Percentiles rank a stretch among this genome's conserved stretches.
These are phyloP conservation scores for Ichneumoninae sp. DNA, from an alignment of 2,888 invertebrate genomes.

Conservation along the genomic window DNA sequence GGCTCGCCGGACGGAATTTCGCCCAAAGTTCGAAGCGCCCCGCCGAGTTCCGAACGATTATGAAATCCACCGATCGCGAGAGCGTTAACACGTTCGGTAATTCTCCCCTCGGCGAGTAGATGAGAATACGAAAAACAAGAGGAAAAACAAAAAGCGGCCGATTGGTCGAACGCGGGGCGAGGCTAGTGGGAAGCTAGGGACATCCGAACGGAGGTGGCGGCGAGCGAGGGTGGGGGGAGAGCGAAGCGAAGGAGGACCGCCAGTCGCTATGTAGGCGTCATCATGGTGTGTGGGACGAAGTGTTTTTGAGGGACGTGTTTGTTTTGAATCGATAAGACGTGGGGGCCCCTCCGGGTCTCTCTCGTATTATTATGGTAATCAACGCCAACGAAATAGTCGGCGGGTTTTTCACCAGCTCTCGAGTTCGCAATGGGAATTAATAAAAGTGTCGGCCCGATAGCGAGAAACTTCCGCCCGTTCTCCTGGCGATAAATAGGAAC, in stretches of 20 bases:
- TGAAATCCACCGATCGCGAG: background rate
- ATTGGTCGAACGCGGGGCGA: slow-evolving; percentile 44
- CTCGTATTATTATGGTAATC: slow-evolving; percentile 71
- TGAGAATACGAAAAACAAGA: background rate
- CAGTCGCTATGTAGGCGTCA: slow-evolving; percentile 74
- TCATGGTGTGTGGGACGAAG: slow-evolving; percentile 72
- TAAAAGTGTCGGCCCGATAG: background rate
- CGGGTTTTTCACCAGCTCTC: background rate
- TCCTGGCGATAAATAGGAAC: slow-evolving; percentile 45
- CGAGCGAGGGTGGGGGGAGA: background rate
- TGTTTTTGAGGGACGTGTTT: slow-evolving; percentile 73
- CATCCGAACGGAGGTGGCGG: slow-evolving; percentile 4
- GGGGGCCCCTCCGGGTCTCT: slow-evolving; percentile 48
- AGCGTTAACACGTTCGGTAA: slow-evolving; percentile 7
- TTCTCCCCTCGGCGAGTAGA: slow-evolving; percentile 9
- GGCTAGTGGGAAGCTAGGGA: background rate
- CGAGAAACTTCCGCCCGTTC: slow-evolving; percentile 29
- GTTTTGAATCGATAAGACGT: slow-evolving; percentile 77
- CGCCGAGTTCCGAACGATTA: slow-evolving; percentile 8
- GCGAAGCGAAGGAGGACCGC: slow-evolving; percentile 47
- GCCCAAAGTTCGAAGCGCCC: background rate
- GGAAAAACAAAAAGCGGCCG: slow-evolving; percentile 25
- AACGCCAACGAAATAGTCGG: slow-evolving; percentile 10
- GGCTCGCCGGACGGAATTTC: slow-evolving; percentile 20
- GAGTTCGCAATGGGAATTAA: slow-evolving; percentile 33